These are phyloP conservation scores for Neofelis nebulosa DNA, from an alignment of 2,113 vertebrate species.

Conservation along the genomic window DNA sequence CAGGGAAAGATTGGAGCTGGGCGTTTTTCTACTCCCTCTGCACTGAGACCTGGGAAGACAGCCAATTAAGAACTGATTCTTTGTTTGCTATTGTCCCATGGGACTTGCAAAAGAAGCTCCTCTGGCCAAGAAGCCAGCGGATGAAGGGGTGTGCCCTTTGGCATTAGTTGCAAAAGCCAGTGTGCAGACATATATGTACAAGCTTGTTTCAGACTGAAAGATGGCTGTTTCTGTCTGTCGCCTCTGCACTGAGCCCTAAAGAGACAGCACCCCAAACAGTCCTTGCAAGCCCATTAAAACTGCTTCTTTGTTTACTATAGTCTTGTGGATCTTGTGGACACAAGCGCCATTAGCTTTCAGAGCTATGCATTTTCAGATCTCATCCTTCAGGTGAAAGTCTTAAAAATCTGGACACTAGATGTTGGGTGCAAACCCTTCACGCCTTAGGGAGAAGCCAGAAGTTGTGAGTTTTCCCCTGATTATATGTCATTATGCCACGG, in stretches of 20 bases:
- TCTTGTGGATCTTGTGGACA: not conserved
- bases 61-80: not conserved
- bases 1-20: not conserved
- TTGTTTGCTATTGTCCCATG: not conserved
- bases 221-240: not conserved
- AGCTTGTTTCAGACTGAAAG: not conserved
- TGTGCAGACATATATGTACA: not conserved
- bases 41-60: not conserved
- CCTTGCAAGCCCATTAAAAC: not conserved
- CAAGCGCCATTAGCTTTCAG: not conserved
- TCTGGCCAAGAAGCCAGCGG: not conserved
- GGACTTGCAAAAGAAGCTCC: not conserved
- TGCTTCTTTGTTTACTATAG: not conserved
- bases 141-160: not conserved
- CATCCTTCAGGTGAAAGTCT: no score
- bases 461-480: not conserved
- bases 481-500: not conserved
- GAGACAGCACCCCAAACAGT: not conserved
- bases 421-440: not conserved
- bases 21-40: not conserved
- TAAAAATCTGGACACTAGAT: not conserved
- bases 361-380: not conserved
- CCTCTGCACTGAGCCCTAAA: not conserved
- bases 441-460: not conserved
- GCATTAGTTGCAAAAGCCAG: not conserved